These are phyloP conservation scores for Sebastiscus albofasciatus DNA, from an alignment of 2,797 vertebrate species.

Conservation along the genomic window DNA sequence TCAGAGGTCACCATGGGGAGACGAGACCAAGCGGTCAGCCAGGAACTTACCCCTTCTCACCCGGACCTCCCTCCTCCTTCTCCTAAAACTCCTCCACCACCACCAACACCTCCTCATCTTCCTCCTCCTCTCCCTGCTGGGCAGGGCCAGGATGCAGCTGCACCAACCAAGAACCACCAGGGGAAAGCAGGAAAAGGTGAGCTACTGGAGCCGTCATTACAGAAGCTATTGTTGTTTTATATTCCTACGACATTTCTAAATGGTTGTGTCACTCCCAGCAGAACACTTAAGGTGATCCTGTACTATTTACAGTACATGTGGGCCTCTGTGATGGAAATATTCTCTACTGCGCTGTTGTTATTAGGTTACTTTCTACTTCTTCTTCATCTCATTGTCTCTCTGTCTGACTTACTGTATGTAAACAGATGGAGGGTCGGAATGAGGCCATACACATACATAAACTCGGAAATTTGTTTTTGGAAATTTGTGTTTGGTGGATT, in stretches of 20 bases:
- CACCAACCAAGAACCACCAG: constrained; percentile 37
- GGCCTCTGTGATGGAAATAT: not conserved
- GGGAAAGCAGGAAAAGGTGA: constrained; percentile 69
- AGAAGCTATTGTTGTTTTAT: not conserved
- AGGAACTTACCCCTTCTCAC: constrained; percentile 37
- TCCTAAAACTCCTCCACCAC: constrained; percentile 48
- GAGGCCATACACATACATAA: too few species aligned
- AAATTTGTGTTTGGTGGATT: too few species aligned
- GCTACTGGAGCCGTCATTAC: not conserved
- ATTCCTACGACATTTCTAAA: not conserved
- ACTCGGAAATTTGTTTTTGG: too few species aligned
- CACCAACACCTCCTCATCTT: constrained; percentile 42
- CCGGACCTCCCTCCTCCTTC: constrained; percentile 73
- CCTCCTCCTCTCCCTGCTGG: constrained; percentile 66
- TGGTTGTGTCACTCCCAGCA: not conserved
- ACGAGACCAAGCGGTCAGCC: constrained; percentile 54
- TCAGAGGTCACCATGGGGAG: constrained; percentile 51
- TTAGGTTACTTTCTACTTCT: not conserved
- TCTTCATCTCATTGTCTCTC: not conserved
- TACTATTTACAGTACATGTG: not conserved
- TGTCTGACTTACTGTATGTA: not conserved
- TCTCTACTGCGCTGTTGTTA: not conserved
- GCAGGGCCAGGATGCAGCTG: constrained; percentile 43
- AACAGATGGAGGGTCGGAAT: too few species aligned
- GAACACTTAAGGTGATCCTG: not conserved